A percentile compares a stretch with the other conserved stretches of the same genome.
These are phyloP conservation scores for Trichogramma dendrolimi DNA, from an alignment of 2,888 invertebrate genomes.

Conservation along the genomic window DNA sequence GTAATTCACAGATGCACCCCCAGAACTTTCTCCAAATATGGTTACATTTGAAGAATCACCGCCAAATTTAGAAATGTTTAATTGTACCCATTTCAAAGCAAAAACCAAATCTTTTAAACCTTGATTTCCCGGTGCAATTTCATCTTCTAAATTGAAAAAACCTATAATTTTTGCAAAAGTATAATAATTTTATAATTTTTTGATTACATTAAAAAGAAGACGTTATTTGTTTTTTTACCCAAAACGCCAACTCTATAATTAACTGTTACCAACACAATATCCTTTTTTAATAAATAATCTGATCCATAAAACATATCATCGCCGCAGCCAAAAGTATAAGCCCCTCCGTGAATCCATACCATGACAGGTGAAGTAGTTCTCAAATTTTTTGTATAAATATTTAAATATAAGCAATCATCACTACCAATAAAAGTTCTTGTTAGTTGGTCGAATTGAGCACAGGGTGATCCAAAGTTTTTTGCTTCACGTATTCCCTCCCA, in stretches of 20 bases:
- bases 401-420: conserved; percentile 43
- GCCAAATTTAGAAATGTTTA: conserved; percentile 36
- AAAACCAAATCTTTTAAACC: conserved; percentile 40
- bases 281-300: conserved; percentile 37
- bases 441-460: conserved; percentile 30
- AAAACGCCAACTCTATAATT: conserved; percentile 39
- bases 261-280: conserved; percentile 39
- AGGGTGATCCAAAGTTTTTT: conserved; percentile 29
- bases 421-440: conserved; percentile 21
- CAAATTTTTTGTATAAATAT: conserved; percentile 32
- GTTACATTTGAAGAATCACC: conserved; percentile 39
- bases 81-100: conserved; percentile 37
- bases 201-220: neutral
- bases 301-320: conserved; percentile 34
- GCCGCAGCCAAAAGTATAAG: conserved; percentile 33
- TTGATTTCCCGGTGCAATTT: conserved; percentile 38
- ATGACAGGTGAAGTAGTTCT: conserved; percentile 32
- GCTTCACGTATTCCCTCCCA: conserved; percentile 38
- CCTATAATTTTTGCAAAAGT: conserved; percentile 27
- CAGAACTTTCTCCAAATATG: conserved; percentile 41
- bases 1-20: conserved; percentile 35
- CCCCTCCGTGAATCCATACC: conserved; percentile 42
- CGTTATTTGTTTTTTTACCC: conserved; percentile 5
- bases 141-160: conserved; percentile 40
- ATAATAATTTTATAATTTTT: neutral